Evolutionary conservation across 2,113 vertebrate species (phyloP), one percentile per base, ranked within the genome.

Genomic region (Poeciliopsis prolifica): DNA sequence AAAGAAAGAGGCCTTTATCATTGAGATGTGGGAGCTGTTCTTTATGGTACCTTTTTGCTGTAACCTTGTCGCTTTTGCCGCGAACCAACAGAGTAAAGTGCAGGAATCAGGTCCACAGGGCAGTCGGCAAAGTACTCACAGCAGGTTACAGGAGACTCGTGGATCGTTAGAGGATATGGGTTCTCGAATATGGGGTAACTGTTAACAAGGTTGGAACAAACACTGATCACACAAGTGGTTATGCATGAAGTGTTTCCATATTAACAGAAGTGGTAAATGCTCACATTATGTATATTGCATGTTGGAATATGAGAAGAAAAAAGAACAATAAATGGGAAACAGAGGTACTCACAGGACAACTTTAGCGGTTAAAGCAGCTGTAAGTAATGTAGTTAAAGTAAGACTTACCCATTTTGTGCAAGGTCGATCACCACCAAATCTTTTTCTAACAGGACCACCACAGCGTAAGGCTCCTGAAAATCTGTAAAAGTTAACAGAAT

Each of bases 141-240:
- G 93, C 97, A 99, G n/a, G 98, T 99, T 80, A 99, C 98, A 0
- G 98, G 98, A 89, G 98, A 99, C 91, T 99, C 98, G 1, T 99
- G 98, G 91, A 99, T 98, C 64, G 94, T 97, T 94, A 99, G 90
- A 79, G 98, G 97, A 90, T 99, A 99, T 13, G 98, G 98, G 91
- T 99, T 99, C 92, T 99, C 98, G 92, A 99, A 99, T 93, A 99
- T 98, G 87, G 98, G 98, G 85, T 99, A 99, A 84, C 98, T 99
- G 93, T 65, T 78, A 86, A 91, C 24, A 3, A 64, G 60, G 73
- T 12, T 64, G 44, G 26, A 58, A 48, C 35, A 84, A 30, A 68
- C 15, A 75, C 61, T 61, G 29, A 3, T 44, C 10, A 31, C 0
- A 78, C 4, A 33, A 66, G 58, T 74, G 60, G 64, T 3, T 76